A percentile compares a stretch with the other conserved stretches of the same genome.
Evolutionary conservation across 2,797 vertebrate species (phyloP).

Genomic region (Nannoperca australis): DNA sequence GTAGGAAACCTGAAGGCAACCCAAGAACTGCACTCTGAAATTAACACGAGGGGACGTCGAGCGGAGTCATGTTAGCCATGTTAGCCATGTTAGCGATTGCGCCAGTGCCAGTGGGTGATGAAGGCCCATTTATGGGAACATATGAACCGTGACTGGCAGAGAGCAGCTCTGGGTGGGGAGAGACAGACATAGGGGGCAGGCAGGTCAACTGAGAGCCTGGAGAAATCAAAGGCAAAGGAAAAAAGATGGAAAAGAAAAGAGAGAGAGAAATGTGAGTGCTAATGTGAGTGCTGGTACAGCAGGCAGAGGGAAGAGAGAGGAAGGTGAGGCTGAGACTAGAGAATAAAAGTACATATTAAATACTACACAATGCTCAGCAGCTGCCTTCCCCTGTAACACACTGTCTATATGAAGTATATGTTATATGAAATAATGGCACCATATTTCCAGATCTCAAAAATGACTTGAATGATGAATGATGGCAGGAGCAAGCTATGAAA

Average conservation of each 20-base stretch:
- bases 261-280: not conserved
- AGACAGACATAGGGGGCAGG: constrained; percentile 3
- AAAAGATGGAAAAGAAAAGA: not conserved
- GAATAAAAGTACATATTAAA: not conserved
- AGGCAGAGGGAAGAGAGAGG: not conserved
- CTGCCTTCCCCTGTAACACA: not conserved
- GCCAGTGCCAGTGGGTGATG: constrained; percentile 39
- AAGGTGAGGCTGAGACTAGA: not conserved
- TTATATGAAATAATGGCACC: too few species aligned
- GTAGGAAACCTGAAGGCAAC: constrained; percentile 35
- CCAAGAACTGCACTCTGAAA: constrained; percentile 23
- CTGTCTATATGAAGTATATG: not conserved
- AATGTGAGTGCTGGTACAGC: constrained; percentile 2
- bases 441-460: not conserved
- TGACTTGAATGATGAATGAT: not conserved
- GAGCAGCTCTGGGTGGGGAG: constrained; percentile 25
- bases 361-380: not conserved
- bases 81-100: constrained; percentile 10
- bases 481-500: too few species aligned
- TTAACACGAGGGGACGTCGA: constrained; percentile 41
- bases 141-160: constrained; percentile 59
- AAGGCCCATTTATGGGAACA: constrained; percentile 55
- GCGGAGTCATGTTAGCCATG: constrained; percentile 21
- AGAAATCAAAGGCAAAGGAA: constrained; percentile 8
- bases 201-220: constrained; percentile 30